Evolutionary conservation across 1,140 invertebrate genomes (phyloP), one percentile per base, ranked within the genome.

Genomic region (Globodera rostochiensis): DNA sequence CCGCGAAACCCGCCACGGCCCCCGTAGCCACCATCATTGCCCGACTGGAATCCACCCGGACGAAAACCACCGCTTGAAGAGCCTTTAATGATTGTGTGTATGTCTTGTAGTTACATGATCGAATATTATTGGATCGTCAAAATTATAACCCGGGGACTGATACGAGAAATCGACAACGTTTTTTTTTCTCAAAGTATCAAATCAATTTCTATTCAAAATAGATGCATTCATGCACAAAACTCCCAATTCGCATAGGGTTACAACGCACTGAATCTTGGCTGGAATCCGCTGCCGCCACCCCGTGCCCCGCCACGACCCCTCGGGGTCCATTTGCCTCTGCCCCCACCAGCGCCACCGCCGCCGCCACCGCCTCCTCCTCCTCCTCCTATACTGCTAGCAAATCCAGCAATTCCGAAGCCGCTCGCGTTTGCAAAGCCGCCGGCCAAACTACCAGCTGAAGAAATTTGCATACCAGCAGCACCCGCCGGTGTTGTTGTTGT

Each of bases 291-390:
- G 21, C 69, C 25, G n/a, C 69, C 69, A 47, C 69, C 57, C 11
- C 57, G 57, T 64, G 57, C 13, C 13, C 57, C 57, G 57, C 57
- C 57, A 19, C 57, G 57, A 64, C 50, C 50, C 50, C 50, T 53
- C 50, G 50, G 50, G 50, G 50, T 53, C 50, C 50, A 53, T 53
- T 53, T 3, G 50, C 50, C 50, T 53, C 50, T 53, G 50, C 50
- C 50, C 11, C 73, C 46, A 50, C 21, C 73, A 3, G 50, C 25
- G 15, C 73, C 13, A 15, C 7, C n/a, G 25, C 19, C 49, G 15
- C 8, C 79, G 25, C 25, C 36, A 45, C 75, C 50, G 0, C 79
- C 79, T 73, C 79, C n/a, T 4, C 77, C n/a, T 19, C 69, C 21
- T 77, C 77, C 79, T 21, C 57, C 49, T 7, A 36, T 7, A 21